A percentile compares a stretch with the other conserved stretches of the same genome.
Conservation (phyloP, 1,140 invertebrate species). For the Cotesia glomerata region DNA sequence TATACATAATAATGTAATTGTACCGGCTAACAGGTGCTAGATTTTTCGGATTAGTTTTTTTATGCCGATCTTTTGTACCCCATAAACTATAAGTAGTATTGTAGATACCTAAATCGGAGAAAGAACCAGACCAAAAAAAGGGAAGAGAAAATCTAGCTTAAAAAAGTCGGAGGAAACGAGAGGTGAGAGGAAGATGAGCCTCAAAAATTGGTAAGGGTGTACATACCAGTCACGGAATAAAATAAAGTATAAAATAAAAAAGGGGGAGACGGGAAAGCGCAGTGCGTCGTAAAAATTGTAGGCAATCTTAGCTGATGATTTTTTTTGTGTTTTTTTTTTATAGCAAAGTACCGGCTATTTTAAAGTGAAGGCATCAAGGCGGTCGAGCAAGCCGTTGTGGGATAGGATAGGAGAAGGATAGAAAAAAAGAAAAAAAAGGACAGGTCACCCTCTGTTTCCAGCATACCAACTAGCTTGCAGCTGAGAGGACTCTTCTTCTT, state of each 20-base stretch:
- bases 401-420: neutral
- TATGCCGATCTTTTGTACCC: slow-evolving; percentile 4
- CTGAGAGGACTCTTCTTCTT: slow-evolving; percentile 15
- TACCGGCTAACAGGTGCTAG: slow-evolving; percentile 20
- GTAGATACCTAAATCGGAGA: neutral
- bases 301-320: slow-evolving; percentile 4
- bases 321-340: slow-evolving; percentile 9
- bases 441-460: slow-evolving; percentile 18
- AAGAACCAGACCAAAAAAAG: slow-evolving; percentile 5
- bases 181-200: slow-evolving; percentile 19
- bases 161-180: neutral
- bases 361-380: neutral
- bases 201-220: slow-evolving; percentile 9
- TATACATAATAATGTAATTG: neutral
- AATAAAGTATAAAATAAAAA: neutral
- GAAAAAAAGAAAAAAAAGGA: neutral
- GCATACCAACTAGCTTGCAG: slow-evolving; percentile 20
- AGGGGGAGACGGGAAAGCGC: slow-evolving; percentile 13
- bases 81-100: neutral
- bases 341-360: slow-evolving; percentile 22
- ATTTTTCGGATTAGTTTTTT: neutral
- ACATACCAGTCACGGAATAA: neutral
- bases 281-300: slow-evolving; percentile 4
- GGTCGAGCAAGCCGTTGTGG: slow-evolving; percentile 9
- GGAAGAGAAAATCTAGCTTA: neutral